Percentiles rank a stretch among this genome's conserved stretches.
phyloP scores from a whole-genome alignment of 1,140 invertebrate genomes.

The Drosophila punjabiensis region DNA sequence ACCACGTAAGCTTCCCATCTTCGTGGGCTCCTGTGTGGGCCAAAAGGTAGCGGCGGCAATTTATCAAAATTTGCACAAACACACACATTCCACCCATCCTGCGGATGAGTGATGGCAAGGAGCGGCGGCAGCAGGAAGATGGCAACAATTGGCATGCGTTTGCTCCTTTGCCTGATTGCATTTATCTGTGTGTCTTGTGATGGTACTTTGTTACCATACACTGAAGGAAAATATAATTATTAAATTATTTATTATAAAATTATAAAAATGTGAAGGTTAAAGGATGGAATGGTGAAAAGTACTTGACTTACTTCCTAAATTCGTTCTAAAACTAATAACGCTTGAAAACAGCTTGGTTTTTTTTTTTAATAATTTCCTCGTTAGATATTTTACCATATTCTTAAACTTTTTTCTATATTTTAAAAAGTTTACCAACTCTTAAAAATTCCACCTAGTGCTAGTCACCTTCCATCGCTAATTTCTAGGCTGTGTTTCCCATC shows the following conservation, averaged over 20 bases:
- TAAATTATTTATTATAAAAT: neutral
- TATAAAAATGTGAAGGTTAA: neutral
- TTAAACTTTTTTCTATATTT: neutral
- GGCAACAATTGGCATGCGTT: conserved; percentile 70
- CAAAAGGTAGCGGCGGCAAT: conserved; percentile 76
- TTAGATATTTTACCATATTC: neutral
- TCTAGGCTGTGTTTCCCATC: conserved; percentile 14
- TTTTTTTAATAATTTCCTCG: too few species aligned
- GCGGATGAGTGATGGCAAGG: conserved; percentile 12
- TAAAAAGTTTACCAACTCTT: neutral
- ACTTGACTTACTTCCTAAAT: neutral
- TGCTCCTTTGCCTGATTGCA: conserved; percentile 48
- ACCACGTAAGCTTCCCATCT: neutral
- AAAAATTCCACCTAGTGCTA: neutral
- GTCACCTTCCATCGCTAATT: neutral
- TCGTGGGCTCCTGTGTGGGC: conserved; percentile 1
- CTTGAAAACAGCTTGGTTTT: neutral
- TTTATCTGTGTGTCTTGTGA: conserved; percentile 31
- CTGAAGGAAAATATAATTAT: too few species aligned
- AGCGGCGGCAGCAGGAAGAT: conserved; percentile 18
- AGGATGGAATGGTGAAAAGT: too few species aligned
- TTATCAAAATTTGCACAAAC: conserved; percentile 77
- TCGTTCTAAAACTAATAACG: fast-evolving
- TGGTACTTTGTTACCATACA: conserved; percentile 3
- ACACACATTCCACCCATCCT: conserved; percentile 10